Evolutionary conservation across 2,113 vertebrate genomes (phyloP), one percentile per base, ranked within the genome.

Genomic region (Ptilonorhynchus violaceus): DNA sequence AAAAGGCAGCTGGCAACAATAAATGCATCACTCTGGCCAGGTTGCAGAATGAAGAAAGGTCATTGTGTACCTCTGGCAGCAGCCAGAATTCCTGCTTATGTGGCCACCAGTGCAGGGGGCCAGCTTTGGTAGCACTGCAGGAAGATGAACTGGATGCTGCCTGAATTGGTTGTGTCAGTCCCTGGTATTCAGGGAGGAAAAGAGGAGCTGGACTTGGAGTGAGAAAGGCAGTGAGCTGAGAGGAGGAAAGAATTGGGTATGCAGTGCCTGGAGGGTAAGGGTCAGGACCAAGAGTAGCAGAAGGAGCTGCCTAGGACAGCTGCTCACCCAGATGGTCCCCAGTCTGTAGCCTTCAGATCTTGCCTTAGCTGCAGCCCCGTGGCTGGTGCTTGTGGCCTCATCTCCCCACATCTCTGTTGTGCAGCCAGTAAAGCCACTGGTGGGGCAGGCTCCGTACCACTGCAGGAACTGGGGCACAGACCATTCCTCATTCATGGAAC

Each of bases 241-340:
- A 88, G 15, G 39, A 95, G 58, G 59, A 92, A 70, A 93, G 56
- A 95, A 87, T 3, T 93, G 60, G 76, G 69, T 85, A 68, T 84
- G 69, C 80, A 87, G 73, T 94, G 95, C 95, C 95, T 96, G 84
- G 80, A 96, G 95, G 95, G 91, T 41, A 66, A 96, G 80, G 94
- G 95, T 97, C 95, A 92, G 66, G 77, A 94, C 67, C 94, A 96
- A 93, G 77, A 94, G 78, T 18, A 93, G 86, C 96, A 97, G 95
- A 95, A 96, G 95, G 95, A 95, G 70, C 87, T 94, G 81, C 53
- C 53, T 88, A 35, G 86, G 89, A 93, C 95, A 96, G 96, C 92
- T 96, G 95, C 95, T 94, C 74, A 79, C 74, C 56, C 94, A 96
- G 95, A 96, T 95, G 94, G 94, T 89, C 66, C 76, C 70, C 69